Evolutionary conservation across 1,140 invertebrate genomes (phyloP).

Genomic region (Drosophila ohnishii): DNA sequence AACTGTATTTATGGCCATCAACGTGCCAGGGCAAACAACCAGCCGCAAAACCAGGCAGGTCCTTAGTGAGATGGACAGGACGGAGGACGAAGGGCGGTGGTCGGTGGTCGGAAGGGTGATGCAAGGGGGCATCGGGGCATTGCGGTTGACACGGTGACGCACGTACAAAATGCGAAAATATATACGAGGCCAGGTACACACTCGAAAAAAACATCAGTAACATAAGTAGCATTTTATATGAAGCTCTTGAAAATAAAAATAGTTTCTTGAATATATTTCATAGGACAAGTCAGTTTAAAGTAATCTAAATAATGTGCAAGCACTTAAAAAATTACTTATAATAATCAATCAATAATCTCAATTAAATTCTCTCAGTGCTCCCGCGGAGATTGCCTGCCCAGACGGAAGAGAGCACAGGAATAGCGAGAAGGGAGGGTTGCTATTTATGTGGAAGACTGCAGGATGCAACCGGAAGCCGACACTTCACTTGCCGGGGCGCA

Average conservation of each 20-base stretch:
- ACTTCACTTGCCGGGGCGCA: slow-evolving; percentile 43
- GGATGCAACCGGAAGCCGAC: slow-evolving; percentile 62
- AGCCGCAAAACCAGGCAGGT: slow-evolving; percentile 48
- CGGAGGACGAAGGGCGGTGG: not conserved
- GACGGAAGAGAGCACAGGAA: not conserved
- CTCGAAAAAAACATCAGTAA: slow-evolving; percentile 1
- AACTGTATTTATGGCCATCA: slow-evolving; percentile 76
- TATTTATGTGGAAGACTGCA: slow-evolving; percentile 62
- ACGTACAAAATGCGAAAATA: slow-evolving; percentile 77
- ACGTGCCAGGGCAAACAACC: slow-evolving; percentile 61
- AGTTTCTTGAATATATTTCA: too few species aligned
- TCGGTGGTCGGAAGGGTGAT: slow-evolving; percentile 2
- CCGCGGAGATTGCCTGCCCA: slow-evolving; percentile 26
- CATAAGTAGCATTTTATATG: not conserved
- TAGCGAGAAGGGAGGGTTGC: not conserved
- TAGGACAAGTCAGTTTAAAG: too few species aligned
- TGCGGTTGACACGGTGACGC: slow-evolving; percentile 76
- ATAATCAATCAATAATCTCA: not conserved
- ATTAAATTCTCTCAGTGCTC: slow-evolving; percentile 10
- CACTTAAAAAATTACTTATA: not conserved
- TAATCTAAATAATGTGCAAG: too few species aligned
- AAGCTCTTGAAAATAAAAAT: too few species aligned
- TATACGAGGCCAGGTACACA: slow-evolving; percentile 52
- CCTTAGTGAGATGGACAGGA: slow-evolving; percentile 17
- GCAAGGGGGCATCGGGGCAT: slow-evolving; percentile 20